Percentiles rank a stretch among this genome's conserved stretches.
phyloP scores from a whole-genome alignment of 2,797 vertebrate genomes.

The Enteromius viviparus region DNA sequence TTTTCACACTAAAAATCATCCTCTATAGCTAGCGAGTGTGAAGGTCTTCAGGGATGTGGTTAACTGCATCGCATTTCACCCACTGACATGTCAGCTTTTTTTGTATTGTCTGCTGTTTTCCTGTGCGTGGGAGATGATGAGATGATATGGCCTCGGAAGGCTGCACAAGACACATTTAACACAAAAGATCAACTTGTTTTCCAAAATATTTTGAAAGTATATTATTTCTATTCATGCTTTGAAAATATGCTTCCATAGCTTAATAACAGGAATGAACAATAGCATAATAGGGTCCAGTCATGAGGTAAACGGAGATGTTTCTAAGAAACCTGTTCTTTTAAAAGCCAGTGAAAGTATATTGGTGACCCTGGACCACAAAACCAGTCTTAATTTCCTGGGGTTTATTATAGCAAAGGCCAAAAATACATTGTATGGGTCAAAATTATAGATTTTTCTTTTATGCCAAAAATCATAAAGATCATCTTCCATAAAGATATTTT shows the following conservation, averaged over 20 bases:
- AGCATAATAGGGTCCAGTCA: no score
- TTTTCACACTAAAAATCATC: background rate
- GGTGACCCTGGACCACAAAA: no score
- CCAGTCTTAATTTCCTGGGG: no score
- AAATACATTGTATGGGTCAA: no score
- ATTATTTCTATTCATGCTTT: background rate
- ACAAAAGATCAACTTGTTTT: background rate
- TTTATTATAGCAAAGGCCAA: no score
- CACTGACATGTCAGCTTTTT: slow-evolving; percentile 30
- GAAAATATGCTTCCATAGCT: background rate
- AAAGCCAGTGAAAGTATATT: no score
- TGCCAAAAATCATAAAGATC: no score
- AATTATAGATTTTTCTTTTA: no score
- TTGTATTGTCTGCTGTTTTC: slow-evolving; percentile 39
- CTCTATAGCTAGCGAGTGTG: background rate
- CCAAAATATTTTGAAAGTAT: background rate
- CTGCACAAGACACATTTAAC: background rate
- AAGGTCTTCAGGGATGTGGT: slow-evolving; percentile 37
- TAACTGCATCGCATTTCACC: slow-evolving; percentile 8
- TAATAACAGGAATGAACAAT: background rate
- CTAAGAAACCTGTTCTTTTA: background rate
- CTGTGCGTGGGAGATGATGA: slow-evolving; percentile 31
- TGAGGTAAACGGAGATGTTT: background rate
- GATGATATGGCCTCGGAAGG: background rate
- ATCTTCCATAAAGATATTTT: no score